Base-by-base conservation (phyloP, 2,888 invertebrate genomes). In the Biston stratarius region DNA sequence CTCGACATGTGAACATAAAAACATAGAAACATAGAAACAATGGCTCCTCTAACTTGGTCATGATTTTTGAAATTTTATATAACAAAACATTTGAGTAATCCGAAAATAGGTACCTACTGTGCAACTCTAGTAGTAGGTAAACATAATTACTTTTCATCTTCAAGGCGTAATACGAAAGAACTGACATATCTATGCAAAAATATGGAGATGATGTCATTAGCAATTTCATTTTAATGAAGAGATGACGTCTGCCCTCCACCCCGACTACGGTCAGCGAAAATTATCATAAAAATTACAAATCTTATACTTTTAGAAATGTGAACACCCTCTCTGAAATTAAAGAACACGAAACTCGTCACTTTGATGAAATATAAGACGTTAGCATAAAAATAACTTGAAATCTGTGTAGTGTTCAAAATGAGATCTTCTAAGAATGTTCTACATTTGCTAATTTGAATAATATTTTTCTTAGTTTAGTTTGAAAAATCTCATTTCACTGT, bases 121-220 rank as follows among this genome's bases (percentile, higher is more conserved):
- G 6, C 42, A 55, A 52, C 55, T 59, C 48, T 59, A 40, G n/a
- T 24, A 44, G 12, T 33, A 55, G 24, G 52, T 14, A 58, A 64
- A 57, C 83, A 85, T 78, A 79, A 74, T 80, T 82, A 65, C 84
- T 81, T 84, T 84, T 85, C 82, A 84, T 77, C 75, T 82, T 77
- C 72, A 80, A 83, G 74, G 78, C 77, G 77, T 84, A 87, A 85
- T 83, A 81, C 78, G 83, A 81, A 83, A 87, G 85, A 77, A 87
- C 84, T 88, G 88, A 91, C 86, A 83, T 87, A 84, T 90, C 89
- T 87, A 93, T 91, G 93, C 88, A 85, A 93, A 93, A 90, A 87
- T 90, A 92, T 93, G 93, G 87, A 91, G 87, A 93, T 93, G 83
- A 84, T 85, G 87, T 87, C 91, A 91, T 93, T 92, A 91, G 86